Conservation (phyloP, 2,888 invertebrate genomes). For the Chrysolina haemoptera region DNA sequence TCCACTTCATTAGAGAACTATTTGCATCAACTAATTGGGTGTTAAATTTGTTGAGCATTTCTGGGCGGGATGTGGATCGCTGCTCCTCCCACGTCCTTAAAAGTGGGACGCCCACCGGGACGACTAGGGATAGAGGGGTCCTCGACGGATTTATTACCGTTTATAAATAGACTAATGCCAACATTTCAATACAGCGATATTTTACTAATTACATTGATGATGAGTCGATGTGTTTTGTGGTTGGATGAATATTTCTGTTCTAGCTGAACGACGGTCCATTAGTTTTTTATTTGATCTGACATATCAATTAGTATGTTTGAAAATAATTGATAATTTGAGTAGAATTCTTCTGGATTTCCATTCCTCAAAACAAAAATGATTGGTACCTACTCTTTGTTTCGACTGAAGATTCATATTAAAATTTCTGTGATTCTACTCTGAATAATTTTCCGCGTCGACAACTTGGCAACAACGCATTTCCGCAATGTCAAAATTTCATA, state of each 20-base stretch:
- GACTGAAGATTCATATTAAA: too few species aligned
- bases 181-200: slow-evolving; percentile 10
- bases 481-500: too few species aligned
- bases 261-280: too few species aligned
- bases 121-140: slow-evolving; percentile 6
- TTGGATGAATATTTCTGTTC: too few species aligned
- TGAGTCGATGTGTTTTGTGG: neutral
- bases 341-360: too few species aligned
- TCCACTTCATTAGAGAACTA: slow-evolving; percentile 42
- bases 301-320: too few species aligned
- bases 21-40: slow-evolving; percentile 54
- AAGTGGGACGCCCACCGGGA: slow-evolving; percentile 53
- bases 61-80: slow-evolving; percentile 37
- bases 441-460: too few species aligned
- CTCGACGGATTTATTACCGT: slow-evolving; percentile 26
- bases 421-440: too few species aligned
- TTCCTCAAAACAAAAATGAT: too few species aligned
- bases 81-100: slow-evolving; percentile 59
- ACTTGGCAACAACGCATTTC: too few species aligned
- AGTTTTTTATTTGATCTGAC: neutral
- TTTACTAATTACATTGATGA: neutral
- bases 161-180: slow-evolving; percentile 22
- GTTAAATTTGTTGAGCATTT: slow-evolving; percentile 47
- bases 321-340: too few species aligned
- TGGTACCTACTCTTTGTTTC: too few species aligned